phyloP scores from a whole-genome alignment of 2,113 vertebrate genomes.

The Erythrolamprus reginae region DNA sequence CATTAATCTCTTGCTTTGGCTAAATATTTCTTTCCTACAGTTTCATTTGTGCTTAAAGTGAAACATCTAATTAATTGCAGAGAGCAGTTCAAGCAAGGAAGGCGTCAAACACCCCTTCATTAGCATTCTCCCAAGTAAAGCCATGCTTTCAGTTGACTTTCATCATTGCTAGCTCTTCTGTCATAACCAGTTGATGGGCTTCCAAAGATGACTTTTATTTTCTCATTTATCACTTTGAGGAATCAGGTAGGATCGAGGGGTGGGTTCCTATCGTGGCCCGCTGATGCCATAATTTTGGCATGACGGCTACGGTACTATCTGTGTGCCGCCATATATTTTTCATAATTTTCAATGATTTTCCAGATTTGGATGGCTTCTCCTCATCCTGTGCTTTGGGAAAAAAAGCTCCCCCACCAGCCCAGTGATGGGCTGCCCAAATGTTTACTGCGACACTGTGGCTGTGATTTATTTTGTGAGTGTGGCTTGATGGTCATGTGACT shows the following conservation, averaged over 20 bases:
- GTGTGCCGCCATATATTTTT: too few species aligned
- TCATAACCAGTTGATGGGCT: slow-evolving; percentile 39
- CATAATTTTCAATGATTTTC: too few species aligned
- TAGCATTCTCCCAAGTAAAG: slow-evolving; percentile 27
- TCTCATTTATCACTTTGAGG: slow-evolving; percentile 3
- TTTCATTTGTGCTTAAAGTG: slow-evolving; percentile 36
- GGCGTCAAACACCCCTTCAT: slow-evolving; percentile 16
- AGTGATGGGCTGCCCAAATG: too few species aligned
- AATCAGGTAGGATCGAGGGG: slow-evolving; percentile 40
- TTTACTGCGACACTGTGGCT: too few species aligned
- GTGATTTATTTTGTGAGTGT: too few species aligned
- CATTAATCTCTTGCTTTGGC: slow-evolving; percentile 31
- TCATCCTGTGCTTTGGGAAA: too few species aligned
- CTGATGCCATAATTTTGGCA: too few species aligned
- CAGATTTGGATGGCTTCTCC: too few species aligned
- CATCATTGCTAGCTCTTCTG: slow-evolving; percentile 40
- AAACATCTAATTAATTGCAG: slow-evolving; percentile 45
- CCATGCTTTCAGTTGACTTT: not conserved
- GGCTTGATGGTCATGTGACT: too few species aligned
- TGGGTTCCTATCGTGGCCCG: too few species aligned
- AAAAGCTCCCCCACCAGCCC: too few species aligned
- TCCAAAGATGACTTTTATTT: slow-evolving; percentile 23
- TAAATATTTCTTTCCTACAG: slow-evolving; percentile 38
- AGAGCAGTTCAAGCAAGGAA: not conserved
- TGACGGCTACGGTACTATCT: too few species aligned